phyloP scores from a whole-genome alignment of 2,797 vertebrate species.

The Urophycis tenuis region DNA sequence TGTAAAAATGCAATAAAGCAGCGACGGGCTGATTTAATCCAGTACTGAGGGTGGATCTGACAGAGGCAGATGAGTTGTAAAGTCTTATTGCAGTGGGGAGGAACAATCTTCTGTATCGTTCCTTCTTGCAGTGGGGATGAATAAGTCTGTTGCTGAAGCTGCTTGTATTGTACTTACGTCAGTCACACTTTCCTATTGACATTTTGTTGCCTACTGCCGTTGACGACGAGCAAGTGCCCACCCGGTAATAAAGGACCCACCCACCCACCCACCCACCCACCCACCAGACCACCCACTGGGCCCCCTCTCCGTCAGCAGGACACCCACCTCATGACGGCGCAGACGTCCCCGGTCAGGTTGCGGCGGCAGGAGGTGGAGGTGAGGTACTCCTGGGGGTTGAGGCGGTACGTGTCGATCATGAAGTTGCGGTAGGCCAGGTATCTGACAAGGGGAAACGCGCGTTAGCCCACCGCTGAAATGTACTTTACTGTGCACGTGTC shows the following conservation, averaged over 20 bases:
- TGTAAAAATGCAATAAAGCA: too few species aligned
- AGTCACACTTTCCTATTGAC: background rate
- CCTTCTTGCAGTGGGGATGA: too few species aligned
- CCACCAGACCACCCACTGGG: background rate
- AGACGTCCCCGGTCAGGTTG: conserved; percentile 93
- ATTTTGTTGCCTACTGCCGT: background rate
- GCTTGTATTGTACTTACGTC: too few species aligned
- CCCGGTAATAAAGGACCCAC: background rate
- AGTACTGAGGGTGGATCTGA: too few species aligned
- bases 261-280: too few species aligned
- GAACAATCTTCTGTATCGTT: too few species aligned
- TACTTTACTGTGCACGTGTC: too few species aligned
- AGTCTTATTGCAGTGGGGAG: too few species aligned
- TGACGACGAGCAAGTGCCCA: background rate
- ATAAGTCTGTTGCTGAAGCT: too few species aligned
- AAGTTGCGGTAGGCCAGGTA: conserved; percentile 98
- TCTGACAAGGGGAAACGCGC: conserved; percentile 58
- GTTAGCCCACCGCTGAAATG: background rate
- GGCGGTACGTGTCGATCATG: conserved; percentile 96
- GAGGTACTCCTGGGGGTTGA: conserved; percentile 97
- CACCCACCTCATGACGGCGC: conserved; percentile 92
- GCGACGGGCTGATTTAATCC: too few species aligned
- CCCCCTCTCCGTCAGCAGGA: background rate
- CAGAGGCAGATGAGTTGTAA: too few species aligned
- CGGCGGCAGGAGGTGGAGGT: conserved; percentile 95